Base-by-base conservation (phyloP, 2,113 vertebrate species). In the Nansenia antarctica region DNA sequence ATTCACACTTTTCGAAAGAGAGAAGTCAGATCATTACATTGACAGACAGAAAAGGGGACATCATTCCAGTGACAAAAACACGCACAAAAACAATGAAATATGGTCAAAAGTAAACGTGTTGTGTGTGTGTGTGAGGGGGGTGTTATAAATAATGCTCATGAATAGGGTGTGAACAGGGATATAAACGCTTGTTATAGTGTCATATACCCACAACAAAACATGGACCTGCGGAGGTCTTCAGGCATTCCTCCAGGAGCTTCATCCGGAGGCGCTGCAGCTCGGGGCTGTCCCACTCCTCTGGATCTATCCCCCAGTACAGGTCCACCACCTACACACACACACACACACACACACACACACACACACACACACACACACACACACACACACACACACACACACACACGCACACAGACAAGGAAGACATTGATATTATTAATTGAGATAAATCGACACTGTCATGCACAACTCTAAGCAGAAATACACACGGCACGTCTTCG, bases 121-220 rank as follows among this genome's bases (percentile, higher is more conserved):
- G n/a, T 52, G n/a, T 3, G 11, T 61, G 7, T 60, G 15, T 34
- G 29, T 34, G 1, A 11, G 27, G 9, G 3, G n/a, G n/a, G 32
- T 30, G 31, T 20, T 8, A n/a, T n/a, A n/a, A n/a, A n/a, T n/a
- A n/a, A n/a, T n/a, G n/a, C n/a, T n/a, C n/a, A 14, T 39, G 24
- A 57, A 57, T 30, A 30, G 30, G 68, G 30, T 70, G 29, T 60
- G n/a, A 18, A 11, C 11, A 24, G 3, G 58, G 3, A 7, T 79
- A 59, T 78, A 89, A 86, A 90, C 72, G 74, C 83, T 83, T 86
- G 93, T 89, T 24, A 12, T 9, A 1, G n/a, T 84, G 90, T 58
- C 68, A 78, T 90, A 92, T 92, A 95, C 98, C 95, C 93, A 99
- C 98, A 90, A 98, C 97, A 94, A 99, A 99, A 91, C 97, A 99